Evolutionary conservation across 1,140 invertebrate genomes (phyloP), one percentile per base, ranked within the genome.

Genomic region (Trachymyrmex cornetzi): DNA sequence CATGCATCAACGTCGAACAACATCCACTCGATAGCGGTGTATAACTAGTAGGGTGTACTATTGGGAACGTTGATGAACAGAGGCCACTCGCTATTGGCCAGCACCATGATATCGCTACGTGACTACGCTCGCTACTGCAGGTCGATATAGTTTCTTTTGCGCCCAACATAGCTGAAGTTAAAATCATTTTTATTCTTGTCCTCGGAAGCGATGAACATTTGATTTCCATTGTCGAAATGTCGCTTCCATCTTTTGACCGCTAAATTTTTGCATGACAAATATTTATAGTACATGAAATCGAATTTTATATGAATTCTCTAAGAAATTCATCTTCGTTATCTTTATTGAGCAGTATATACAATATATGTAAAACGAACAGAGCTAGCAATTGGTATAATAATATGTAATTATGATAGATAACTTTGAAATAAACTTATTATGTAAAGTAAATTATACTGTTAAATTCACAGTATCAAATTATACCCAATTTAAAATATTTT

Each of bases 1-100:
- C 92, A 93, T 93, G 90, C 88, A 90, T 93, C 90, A 90, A 89
- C 89, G 90, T 89, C 88, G 90, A 89, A 91, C 87, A 92, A 92
- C 91, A 88, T 91, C 87, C 77, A 91, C 84, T 91, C 89, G 87
- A 85, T 90, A 81, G 53, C 71, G 19, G 63, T 89, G 87, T 88
- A 89, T 87, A 91, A 90, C 89, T 61, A 88, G 72, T 80, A 63
- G 48, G 61, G 59, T 50, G 53, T 85, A 79, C 77, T 75, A 64
- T 77, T 34, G 50, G 63, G 57, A 80, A 90, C 87, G 74, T 91
- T 90, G 84, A 90, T 88, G 81, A 88, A 91, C 77, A 77, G 34
- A n/a, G 77, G 64, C 74, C 63, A 77, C 24, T 74, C 72, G 77
- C 22, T 44, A 82, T 55, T 84, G 61, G 69, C 12, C 64, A 48